These are phyloP conservation scores for Cecidostiba fungosa DNA, from an alignment of 2,888 invertebrate genomes.

Conservation along the genomic window DNA sequence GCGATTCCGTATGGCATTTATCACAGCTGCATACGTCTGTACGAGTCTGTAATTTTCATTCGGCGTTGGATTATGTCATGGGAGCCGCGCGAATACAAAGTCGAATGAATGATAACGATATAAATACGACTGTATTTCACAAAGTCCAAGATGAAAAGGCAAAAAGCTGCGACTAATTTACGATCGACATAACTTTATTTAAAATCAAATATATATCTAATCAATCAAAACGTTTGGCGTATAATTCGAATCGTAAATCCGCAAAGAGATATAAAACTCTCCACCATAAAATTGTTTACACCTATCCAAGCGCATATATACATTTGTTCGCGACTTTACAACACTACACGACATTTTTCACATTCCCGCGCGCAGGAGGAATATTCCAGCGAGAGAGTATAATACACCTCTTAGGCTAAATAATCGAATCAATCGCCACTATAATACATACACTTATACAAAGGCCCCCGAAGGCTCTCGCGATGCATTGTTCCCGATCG, in stretches of 20 bases:
- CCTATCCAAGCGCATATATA: neutral
- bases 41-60: neutral
- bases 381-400: neutral
- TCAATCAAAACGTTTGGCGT: neutral
- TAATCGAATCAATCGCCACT: conserved; percentile 27
- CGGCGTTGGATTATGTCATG: neutral
- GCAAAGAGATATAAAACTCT: neutral
- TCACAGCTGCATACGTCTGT: neutral
- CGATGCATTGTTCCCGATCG: conserved; percentile 51
- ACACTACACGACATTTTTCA: neutral
- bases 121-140: too few species aligned
- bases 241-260: neutral
- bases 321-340: neutral
- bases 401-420: conserved; percentile 23
- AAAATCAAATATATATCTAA: neutral
- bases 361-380: neutral
- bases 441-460: neutral
- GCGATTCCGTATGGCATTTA: neutral
- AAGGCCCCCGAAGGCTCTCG: conserved; percentile 5
- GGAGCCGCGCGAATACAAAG: neutral
- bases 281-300: neutral
- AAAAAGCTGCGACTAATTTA: neutral
- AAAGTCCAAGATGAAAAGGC: neutral
- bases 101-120: neutral
- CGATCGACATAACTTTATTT: neutral